Conservation (phyloP, 2,113 vertebrate species). For the Pterocles gutturalis region DNA sequence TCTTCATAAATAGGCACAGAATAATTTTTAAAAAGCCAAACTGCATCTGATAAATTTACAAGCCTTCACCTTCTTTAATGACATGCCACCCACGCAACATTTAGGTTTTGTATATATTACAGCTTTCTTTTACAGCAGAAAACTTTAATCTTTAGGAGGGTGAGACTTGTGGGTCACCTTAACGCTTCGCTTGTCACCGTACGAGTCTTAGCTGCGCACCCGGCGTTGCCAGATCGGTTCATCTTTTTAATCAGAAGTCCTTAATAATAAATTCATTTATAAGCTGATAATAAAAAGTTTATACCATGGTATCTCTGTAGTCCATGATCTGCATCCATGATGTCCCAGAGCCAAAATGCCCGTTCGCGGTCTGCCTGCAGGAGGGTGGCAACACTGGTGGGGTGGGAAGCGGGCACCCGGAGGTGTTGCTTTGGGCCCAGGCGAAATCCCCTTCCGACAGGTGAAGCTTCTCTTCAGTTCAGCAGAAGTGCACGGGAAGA, state of each 20-base stretch:
- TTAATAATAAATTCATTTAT: constrained; percentile 74
- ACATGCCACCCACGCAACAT: constrained; percentile 86
- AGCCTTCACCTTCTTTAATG: constrained; percentile 88
- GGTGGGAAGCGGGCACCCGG: constrained; percentile 24
- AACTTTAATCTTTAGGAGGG: constrained; percentile 83
- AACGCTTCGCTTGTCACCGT: constrained; percentile 32
- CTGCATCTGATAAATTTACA: constrained; percentile 89
- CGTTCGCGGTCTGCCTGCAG: constrained; percentile 73
- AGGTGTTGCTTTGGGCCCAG: constrained; percentile 59
- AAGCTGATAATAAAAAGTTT: constrained; percentile 79
- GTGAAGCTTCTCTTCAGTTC: constrained; percentile 60
- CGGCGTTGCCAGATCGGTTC: constrained; percentile 59
- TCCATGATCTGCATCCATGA: constrained; percentile 77
- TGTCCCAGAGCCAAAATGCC: constrained; percentile 77
- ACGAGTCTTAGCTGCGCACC: constrained; percentile 66
- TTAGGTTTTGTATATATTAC: constrained; percentile 87
- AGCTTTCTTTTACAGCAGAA: constrained; percentile 85
- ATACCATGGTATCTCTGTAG: constrained; percentile 76
- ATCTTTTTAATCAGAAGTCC: constrained; percentile 64
- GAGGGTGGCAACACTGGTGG: constrained; percentile 67
- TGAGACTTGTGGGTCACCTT: constrained; percentile 74
- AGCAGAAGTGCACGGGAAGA: constrained; percentile 57
- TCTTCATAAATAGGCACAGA: constrained; percentile 95
- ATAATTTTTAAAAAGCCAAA: constrained; percentile 87
- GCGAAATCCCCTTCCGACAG: constrained; percentile 42